Evolutionary conservation across 2,797 vertebrate species (phyloP).

Genomic region (Enteromius afrohamiltoni): DNA sequence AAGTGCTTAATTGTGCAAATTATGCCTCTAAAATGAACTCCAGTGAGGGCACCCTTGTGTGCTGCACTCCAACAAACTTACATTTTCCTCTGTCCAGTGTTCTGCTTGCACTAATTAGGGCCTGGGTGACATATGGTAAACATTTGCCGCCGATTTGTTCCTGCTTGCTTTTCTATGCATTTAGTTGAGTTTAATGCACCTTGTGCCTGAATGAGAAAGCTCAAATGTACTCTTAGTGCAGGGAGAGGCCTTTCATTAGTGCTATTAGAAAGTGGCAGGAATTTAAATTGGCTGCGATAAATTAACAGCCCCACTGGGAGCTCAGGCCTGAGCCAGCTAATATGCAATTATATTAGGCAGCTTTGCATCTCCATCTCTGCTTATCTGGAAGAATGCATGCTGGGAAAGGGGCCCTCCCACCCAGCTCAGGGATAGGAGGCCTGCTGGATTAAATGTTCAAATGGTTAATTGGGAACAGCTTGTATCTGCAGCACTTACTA

Average conservation of each 20-base stretch:
- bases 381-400: conserved; percentile 48
- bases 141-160: conserved; percentile 44
- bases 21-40: conserved; percentile 53
- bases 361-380: conserved; percentile 54
- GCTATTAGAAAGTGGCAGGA: conserved; percentile 63
- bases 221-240: conserved; percentile 32
- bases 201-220: conserved; percentile 44
- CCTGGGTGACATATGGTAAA: conserved; percentile 50
- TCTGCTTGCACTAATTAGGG: conserved; percentile 44
- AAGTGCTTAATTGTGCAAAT: conserved; percentile 57
- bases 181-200: conserved; percentile 48
- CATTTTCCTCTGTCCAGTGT: conserved; percentile 28
- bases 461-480: conserved; percentile 53
- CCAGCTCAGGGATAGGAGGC: conserved; percentile 30
- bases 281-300: conserved; percentile 69
- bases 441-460: conserved; percentile 47
- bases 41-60: conserved; percentile 36
- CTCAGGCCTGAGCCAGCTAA: conserved; percentile 62
- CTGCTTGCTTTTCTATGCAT: conserved; percentile 37
- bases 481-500: conserved; percentile 28
- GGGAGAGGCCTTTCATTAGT: conserved; percentile 59
- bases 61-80: conserved; percentile 36
- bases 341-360: conserved; percentile 65
- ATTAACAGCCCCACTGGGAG: conserved; percentile 67
- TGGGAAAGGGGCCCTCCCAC: conserved; percentile 26